These are phyloP conservation scores for Epinotia bilunana DNA, from an alignment of 2,888 invertebrate species.

Conservation along the genomic window DNA sequence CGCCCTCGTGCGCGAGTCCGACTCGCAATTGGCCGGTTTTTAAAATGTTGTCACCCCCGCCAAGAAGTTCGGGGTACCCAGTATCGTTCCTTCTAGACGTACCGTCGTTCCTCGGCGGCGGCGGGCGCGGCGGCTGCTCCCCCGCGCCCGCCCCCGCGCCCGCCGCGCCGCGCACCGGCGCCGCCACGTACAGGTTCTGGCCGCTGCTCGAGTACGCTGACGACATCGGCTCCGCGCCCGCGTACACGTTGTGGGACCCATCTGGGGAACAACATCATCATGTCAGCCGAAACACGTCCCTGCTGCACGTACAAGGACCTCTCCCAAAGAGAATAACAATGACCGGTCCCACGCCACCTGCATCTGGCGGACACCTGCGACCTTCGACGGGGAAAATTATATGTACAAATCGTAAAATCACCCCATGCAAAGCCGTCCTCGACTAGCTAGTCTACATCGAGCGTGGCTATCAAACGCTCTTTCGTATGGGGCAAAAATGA, in stretches of 20 bases:
- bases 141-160: slow-evolving; percentile 88
- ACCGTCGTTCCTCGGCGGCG: slow-evolving; percentile 94
- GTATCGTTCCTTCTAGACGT: slow-evolving; percentile 34
- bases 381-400: too few species aligned
- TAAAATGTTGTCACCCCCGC: too few species aligned
- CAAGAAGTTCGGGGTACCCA: neutral
- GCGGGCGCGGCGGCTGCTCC: slow-evolving; percentile 91
- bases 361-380: too few species aligned
- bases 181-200: slow-evolving; percentile 96
- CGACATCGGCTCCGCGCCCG: slow-evolving; percentile 66
- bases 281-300: neutral
- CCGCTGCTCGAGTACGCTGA: slow-evolving; percentile 88
- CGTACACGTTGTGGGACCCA: slow-evolving; percentile 67
- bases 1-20: too few species aligned
- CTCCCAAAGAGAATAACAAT: too few species aligned
- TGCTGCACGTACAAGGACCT: too few species aligned
- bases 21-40: too few species aligned
- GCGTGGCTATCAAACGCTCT: neutral
- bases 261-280: slow-evolving; percentile 54
- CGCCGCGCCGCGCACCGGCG: slow-evolving; percentile 87
- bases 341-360: too few species aligned
- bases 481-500: neutral
- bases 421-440: neutral
- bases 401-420: too few species aligned
- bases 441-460: neutral